Conservation (phyloP, 2,888 invertebrate genomes). For the Plagodis pulveraria region DNA sequence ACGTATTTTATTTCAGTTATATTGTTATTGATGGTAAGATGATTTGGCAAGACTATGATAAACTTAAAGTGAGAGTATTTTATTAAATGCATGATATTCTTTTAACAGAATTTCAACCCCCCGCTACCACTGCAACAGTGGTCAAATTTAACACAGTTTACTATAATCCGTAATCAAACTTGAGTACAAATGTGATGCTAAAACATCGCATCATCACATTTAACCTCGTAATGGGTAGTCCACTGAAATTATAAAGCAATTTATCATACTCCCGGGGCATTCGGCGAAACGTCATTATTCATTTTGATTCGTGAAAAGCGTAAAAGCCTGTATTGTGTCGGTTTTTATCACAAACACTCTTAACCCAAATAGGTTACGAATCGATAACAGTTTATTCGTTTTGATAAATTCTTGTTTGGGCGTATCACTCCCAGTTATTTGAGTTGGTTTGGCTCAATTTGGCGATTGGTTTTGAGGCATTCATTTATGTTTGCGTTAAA, state of each 20-base stretch:
- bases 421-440: slow-evolving; percentile 9
- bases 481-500: too few relatives aligned
- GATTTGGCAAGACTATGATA: too few relatives aligned
- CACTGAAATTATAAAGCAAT: slow-evolving; percentile 66
- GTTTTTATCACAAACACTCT: too few relatives aligned
- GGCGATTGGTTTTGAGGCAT: not conserved
- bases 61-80: too few relatives aligned
- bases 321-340: slow-evolving; percentile 53
- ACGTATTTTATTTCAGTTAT: too few relatives aligned
- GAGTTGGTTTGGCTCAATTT: not conserved
- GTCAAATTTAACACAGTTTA: too few relatives aligned
- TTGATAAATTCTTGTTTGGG: slow-evolving; percentile 31
- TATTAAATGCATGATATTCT: too few relatives aligned
- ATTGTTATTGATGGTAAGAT: too few relatives aligned
- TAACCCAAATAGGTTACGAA: slow-evolving; percentile 40
- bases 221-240: slow-evolving; percentile 48
- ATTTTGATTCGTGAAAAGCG: slow-evolving; percentile 58
- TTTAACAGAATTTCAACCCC: too few relatives aligned
- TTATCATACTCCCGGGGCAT: slow-evolving; percentile 63
- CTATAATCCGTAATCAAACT: not conserved
- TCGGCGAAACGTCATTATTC: slow-evolving; percentile 65
- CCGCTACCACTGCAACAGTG: too few relatives aligned
- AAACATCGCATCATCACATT: slow-evolving; percentile 49
- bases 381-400: slow-evolving; percentile 30
- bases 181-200: not conserved